A percentile compares a stretch with the other conserved stretches of the same genome.
Conservation (phyloP, 1,140 invertebrate genomes). For the Pseudomyrmex cubaensis region DNA sequence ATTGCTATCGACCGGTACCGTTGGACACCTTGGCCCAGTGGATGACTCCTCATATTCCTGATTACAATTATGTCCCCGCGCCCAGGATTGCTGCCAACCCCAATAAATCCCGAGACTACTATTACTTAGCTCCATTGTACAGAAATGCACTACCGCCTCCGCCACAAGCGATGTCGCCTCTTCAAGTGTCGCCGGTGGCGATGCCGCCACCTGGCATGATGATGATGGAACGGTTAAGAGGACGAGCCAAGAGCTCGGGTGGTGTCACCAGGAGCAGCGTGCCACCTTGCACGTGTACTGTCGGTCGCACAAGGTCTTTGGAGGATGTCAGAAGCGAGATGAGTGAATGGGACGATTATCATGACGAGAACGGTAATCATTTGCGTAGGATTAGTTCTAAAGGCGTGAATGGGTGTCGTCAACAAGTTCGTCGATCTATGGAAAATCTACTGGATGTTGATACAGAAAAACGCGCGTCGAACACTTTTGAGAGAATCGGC, state of each 20-base stretch:
- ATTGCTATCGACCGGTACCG: slow-evolving; percentile 87
- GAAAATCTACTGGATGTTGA: slow-evolving; percentile 88
- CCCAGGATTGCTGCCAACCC: slow-evolving; percentile 79
- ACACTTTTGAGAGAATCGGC: slow-evolving; percentile 71
- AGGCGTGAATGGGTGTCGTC: slow-evolving; percentile 77
- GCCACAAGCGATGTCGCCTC: slow-evolving; percentile 73
- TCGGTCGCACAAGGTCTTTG: slow-evolving; percentile 88
- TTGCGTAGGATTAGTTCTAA: slow-evolving; percentile 83
- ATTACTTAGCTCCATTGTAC: slow-evolving; percentile 89
- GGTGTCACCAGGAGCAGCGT: slow-evolving; percentile 74
- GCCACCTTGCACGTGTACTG: slow-evolving; percentile 86
- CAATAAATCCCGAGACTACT: slow-evolving; percentile 89
- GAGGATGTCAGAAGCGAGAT: slow-evolving; percentile 89
- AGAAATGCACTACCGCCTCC: slow-evolving; percentile 87
- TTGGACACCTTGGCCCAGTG: slow-evolving; percentile 80
- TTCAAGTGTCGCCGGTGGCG: slow-evolving; percentile 73
- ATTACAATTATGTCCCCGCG: slow-evolving; percentile 85
- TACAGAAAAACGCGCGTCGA: slow-evolving; percentile 68
- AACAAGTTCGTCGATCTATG: slow-evolving; percentile 87
- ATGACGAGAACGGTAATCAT: slow-evolving; percentile 86
- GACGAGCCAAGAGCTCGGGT: slow-evolving; percentile 79
- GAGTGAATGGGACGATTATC: slow-evolving; percentile 88
- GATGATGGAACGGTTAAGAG: slow-evolving; percentile 82
- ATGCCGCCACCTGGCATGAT: slow-evolving; percentile 79
- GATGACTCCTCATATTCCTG: slow-evolving; percentile 78